Conservation (phyloP, 2,888 invertebrate species). For the Parapristionchus giblindavisi region DNA sequence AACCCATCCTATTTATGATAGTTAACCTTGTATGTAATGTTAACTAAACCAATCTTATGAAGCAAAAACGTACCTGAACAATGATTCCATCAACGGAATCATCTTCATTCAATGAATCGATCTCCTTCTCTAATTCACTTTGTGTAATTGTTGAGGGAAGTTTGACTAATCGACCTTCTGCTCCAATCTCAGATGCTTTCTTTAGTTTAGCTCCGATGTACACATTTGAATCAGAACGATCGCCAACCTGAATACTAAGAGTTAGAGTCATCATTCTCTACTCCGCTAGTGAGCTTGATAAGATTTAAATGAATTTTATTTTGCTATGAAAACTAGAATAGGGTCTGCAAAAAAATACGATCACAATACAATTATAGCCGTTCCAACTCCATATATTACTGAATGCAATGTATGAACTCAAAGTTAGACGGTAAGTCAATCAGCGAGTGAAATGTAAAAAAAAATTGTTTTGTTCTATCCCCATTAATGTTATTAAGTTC, state of each 20-base stretch:
- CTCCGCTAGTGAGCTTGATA: slow-evolving; percentile 16
- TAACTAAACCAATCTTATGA: not conserved
- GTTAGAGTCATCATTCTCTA: not conserved
- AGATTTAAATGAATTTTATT: not conserved
- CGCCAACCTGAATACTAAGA: slow-evolving; percentile 82
- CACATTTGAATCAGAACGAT: slow-evolving; percentile 94
- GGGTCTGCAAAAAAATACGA: no score
- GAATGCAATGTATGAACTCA: no score
- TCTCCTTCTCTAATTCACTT: slow-evolving; percentile 72
- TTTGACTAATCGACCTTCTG: slow-evolving; percentile 78
- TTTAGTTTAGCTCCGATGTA: slow-evolving; percentile 96
- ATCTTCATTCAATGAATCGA: slow-evolving; percentile 84
- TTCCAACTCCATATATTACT: no score
- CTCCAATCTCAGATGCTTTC: slow-evolving; percentile 89
- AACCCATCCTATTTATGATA: no score
- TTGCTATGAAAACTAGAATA: slow-evolving; percentile 1
- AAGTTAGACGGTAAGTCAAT: no score
- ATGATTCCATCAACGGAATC: slow-evolving; percentile 75
- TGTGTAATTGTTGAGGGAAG: slow-evolving; percentile 85
- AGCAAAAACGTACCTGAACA: slow-evolving; percentile 70
- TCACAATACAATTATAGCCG: no score
- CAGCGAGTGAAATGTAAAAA: no score
- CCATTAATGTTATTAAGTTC: no score
- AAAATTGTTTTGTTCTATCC: no score
- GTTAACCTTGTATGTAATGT: no score